Conservation (phyloP, 2,113 vertebrate species). For the Gallinago paraguaiae region DNA sequence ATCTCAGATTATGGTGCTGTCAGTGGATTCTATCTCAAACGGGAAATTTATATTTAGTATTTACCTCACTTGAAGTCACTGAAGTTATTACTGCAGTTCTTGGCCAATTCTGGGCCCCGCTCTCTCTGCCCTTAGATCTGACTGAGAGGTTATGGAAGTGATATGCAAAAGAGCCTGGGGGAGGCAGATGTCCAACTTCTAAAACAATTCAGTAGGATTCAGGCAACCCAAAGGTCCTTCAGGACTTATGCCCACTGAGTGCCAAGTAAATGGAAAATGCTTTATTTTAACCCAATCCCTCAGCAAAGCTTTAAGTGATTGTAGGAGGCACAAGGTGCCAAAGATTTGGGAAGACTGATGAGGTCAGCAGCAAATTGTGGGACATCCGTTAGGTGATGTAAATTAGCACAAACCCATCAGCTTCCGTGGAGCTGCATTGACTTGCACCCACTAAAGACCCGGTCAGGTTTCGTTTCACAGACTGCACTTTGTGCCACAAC, state of each 20-base stretch:
- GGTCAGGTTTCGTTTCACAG: not conserved
- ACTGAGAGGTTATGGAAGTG: not conserved
- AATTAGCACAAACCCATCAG: not conserved
- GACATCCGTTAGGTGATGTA: not conserved
- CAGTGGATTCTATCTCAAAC: slow-evolving; percentile 47
- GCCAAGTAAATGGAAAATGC: not conserved
- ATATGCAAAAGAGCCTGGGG: not conserved
- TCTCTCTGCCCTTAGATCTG: not conserved
- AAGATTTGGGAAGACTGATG: not conserved
- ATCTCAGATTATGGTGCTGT: slow-evolving; percentile 58
- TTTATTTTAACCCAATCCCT: not conserved
- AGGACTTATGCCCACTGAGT: not conserved
- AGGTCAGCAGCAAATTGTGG: not conserved
- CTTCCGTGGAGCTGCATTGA: not conserved
- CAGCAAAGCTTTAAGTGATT: not conserved
- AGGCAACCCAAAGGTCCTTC: not conserved
- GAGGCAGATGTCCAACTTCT: not conserved
- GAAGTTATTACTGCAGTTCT: not conserved
- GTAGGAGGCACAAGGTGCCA: not conserved
- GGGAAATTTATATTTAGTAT: slow-evolving; percentile 61
- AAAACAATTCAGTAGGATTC: not conserved
- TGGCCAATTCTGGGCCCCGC: not conserved
- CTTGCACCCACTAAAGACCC: not conserved
- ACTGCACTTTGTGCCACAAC: not conserved
- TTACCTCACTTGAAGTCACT: slow-evolving; percentile 43